phyloP scores from a whole-genome alignment of 2,797 vertebrate species.

The Arctocebus calabarensis region DNA sequence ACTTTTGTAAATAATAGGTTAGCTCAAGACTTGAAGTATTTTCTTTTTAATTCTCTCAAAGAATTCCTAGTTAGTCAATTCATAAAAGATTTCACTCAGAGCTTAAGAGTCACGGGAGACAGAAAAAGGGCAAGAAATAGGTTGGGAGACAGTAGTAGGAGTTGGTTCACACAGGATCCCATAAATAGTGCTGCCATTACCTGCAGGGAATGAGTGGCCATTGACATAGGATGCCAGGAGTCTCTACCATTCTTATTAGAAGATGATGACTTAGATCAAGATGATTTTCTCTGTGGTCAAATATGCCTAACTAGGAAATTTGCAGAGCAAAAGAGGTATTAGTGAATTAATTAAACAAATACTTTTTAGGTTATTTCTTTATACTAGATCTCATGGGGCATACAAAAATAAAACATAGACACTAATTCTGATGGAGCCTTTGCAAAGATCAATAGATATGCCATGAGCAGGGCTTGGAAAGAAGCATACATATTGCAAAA shows the following conservation, averaged over 20 bases:
- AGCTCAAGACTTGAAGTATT: constrained; percentile 3
- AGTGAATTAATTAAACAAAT: constrained; percentile 7
- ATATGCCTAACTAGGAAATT: constrained; percentile 18
- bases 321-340: background rate
- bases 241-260: background rate
- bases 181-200: background rate
- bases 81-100: background rate
- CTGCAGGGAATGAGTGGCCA: background rate
- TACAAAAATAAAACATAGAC: background rate
- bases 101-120: background rate
- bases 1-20: constrained; percentile 56
- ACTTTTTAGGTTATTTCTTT: background rate
- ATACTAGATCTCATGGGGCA: background rate
- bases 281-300: background rate
- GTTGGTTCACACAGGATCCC: background rate
- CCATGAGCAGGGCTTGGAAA: background rate
- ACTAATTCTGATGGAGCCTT: background rate
- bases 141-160: background rate
- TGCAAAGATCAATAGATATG: background rate
- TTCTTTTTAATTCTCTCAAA: constrained; percentile 42
- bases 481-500: background rate
- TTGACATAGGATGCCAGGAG: background rate
- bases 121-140: background rate
- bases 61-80: constrained; percentile 19
- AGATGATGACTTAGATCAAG: background rate